phyloP scores from a whole-genome alignment of 2,113 vertebrate species.

The Phycodurus eques region DNA sequence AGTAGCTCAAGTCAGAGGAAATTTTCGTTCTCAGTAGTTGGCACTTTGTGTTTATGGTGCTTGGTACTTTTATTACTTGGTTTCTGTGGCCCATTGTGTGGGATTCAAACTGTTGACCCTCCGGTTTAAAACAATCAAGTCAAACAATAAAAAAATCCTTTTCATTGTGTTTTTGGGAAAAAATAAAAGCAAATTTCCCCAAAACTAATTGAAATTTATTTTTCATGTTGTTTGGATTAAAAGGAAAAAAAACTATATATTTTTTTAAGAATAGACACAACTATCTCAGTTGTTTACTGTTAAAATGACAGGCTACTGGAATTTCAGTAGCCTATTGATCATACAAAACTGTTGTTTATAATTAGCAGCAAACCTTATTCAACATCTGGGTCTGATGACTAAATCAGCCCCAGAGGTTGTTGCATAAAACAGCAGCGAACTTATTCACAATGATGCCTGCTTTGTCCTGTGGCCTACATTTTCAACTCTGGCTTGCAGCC shows the following conservation, averaged over 20 bases:
- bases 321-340: not conserved
- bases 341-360: too few species aligned
- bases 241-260: too few species aligned
- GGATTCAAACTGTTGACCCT: too few species aligned
- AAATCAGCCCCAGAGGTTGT: not conserved
- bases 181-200: not conserved
- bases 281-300: not conserved
- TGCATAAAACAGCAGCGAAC: not conserved
- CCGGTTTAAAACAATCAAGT: not conserved
- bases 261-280: too few species aligned
- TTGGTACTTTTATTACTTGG: not conserved
- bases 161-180: not conserved
- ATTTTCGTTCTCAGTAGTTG: not conserved
- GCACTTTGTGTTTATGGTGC: not conserved
- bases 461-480: constrained; percentile 5
- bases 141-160: too few species aligned
- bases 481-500: not conserved
- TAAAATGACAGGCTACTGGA: not conserved
- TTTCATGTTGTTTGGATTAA: too few species aligned
- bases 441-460: not conserved
- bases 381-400: not conserved
- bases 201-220: too few species aligned
- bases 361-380: not conserved
- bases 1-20: not conserved
- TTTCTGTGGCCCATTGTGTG: not conserved